phyloP scores from a whole-genome alignment of 1,140 invertebrate species.

The Saccostrea glomerata region DNA sequence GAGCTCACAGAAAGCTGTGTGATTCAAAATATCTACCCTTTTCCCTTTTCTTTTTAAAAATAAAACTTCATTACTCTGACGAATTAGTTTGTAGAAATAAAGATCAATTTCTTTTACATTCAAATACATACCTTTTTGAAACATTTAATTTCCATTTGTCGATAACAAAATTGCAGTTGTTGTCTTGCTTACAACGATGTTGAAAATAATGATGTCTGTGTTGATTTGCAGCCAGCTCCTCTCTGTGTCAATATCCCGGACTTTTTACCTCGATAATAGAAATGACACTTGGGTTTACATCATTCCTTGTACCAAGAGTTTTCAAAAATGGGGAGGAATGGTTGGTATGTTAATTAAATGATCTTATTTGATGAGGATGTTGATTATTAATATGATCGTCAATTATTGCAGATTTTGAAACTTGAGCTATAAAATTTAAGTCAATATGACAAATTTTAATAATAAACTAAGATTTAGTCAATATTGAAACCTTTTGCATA shows the following conservation, averaged over 20 bases:
- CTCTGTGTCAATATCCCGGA: neutral
- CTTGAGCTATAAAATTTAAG: neutral
- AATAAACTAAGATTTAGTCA: neutral
- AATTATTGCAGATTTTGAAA: too few relatives aligned
- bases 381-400: neutral
- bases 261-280: neutral
- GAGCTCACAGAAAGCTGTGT: too few relatives aligned
- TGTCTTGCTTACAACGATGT: neutral
- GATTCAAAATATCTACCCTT: too few relatives aligned
- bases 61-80: too few relatives aligned
- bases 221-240: neutral
- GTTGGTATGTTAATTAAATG: neutral
- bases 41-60: too few relatives aligned
- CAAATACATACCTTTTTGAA: neutral
- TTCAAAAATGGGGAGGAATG: neutral
- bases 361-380: neutral
- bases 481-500: neutral
- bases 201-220: neutral
- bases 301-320: neutral
- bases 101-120: neutral
- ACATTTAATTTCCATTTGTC: neutral
- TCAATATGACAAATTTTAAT: neutral
- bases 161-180: neutral
- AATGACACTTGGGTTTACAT: neutral
- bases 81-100: neutral